Evolutionary conservation across 2,888 invertebrate genomes (phyloP).

Genomic region (Cephus sareptanus): DNA sequence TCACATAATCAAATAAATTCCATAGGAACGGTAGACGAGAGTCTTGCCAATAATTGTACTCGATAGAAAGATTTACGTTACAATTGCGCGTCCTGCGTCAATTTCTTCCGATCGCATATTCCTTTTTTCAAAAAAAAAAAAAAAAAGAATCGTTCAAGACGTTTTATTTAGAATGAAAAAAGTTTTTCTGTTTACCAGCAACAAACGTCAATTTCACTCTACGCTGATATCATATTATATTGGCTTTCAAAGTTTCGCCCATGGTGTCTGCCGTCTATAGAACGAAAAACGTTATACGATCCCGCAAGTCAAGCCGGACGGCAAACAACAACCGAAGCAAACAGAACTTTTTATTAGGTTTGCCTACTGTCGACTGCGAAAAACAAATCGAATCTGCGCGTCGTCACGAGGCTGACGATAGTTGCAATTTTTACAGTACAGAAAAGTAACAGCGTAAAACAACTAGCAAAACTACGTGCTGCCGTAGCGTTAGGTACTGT

Average conservation of each 20-base stretch:
- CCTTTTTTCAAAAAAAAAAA: too few relatives aligned
- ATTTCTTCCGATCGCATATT: not conserved
- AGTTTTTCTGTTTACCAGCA: conserved; percentile 12
- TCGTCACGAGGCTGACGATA: not conserved
- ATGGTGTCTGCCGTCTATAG: not conserved
- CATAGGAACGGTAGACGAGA: fast-evolving
- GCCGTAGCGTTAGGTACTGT: not conserved
- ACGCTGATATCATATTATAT: conserved; percentile 18
- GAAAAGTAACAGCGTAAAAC: not conserved
- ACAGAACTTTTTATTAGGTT: not conserved
- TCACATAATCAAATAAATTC: not conserved
- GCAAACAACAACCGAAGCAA: not conserved
- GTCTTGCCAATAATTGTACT: not conserved
- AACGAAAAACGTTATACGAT: not conserved
- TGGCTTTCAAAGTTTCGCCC: conserved; percentile 15
- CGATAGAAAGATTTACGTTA: not conserved
- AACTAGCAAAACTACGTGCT: not conserved
- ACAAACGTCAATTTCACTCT: conserved; percentile 23
- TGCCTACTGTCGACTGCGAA: not conserved
- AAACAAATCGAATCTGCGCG: not conserved
- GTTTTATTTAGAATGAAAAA: not conserved
- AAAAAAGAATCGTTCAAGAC: too few relatives aligned
- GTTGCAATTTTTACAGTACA: not conserved
- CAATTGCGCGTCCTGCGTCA: not conserved
- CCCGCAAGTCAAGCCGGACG: not conserved